phyloP scores from a whole-genome alignment of 2,888 invertebrate genomes.

The Drosophila quasianomalipes region DNA sequence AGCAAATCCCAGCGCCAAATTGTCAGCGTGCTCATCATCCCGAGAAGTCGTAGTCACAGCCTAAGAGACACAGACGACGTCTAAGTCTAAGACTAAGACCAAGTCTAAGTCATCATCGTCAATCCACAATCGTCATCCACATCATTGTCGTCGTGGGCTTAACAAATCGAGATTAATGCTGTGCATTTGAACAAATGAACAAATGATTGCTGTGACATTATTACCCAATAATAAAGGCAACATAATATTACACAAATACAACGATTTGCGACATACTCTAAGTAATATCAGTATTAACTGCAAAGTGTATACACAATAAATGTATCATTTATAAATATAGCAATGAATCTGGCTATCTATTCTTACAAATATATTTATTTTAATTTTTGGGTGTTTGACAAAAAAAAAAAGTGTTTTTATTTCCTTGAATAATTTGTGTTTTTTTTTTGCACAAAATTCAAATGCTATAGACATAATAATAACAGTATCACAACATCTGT shows the following conservation, averaged over 20 bases:
- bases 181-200: slow-evolving; percentile 53
- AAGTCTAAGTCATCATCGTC: slow-evolving; percentile 21
- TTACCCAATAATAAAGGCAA: slow-evolving; percentile 42
- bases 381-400: neutral
- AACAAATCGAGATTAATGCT: slow-evolving; percentile 34
- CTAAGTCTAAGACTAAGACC: slow-evolving; percentile 1
- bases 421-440: neutral
- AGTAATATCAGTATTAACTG: neutral
- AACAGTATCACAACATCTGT: neutral
- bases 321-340: neutral
- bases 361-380: neutral
- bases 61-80: slow-evolving; percentile 8
- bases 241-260: neutral
- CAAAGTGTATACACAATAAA: neutral
- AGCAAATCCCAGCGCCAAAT: slow-evolving; percentile 21
- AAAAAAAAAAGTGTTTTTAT: neutral
- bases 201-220: slow-evolving; percentile 64
- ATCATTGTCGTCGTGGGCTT: slow-evolving; percentile 34
- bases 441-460: neutral
- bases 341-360: neutral
- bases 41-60: slow-evolving; percentile 20
- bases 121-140: slow-evolving; percentile 47
- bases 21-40: slow-evolving; percentile 65
- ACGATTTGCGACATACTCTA: neutral
- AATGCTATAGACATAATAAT: neutral